Evolutionary conservation across 2,888 invertebrate genomes (phyloP).

Genomic region (Clanis bilineata): DNA sequence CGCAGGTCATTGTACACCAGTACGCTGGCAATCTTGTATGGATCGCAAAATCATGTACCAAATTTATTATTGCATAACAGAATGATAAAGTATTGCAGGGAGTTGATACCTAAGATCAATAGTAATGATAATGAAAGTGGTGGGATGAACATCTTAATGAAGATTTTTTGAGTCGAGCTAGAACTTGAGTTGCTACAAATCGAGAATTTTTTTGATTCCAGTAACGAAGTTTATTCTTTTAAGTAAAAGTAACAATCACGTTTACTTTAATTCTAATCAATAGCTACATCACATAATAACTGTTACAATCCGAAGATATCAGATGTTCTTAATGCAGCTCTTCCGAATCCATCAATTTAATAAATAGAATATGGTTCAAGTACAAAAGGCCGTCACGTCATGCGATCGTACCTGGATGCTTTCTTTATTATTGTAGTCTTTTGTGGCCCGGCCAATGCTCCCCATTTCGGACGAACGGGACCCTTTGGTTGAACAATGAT

Average conservation of each 20-base stretch:
- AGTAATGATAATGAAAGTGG: too few relatives aligned
- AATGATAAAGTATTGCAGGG: background rate
- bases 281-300: too few relatives aligned
- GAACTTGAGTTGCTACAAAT: too few relatives aligned
- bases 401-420: conserved; percentile 70
- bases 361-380: conserved; percentile 11
- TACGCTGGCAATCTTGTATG: conserved; percentile 42
- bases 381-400: conserved; percentile 20
- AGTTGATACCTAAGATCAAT: too few relatives aligned
- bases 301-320: background rate
- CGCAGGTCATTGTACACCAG: conserved; percentile 47
- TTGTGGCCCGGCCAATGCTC: conserved; percentile 66
- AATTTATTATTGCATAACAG: background rate
- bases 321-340: background rate
- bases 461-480: conserved; percentile 73
- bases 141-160: too few relatives aligned
- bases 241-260: too few relatives aligned
- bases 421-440: conserved; percentile 60
- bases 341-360: conserved; percentile 12
- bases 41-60: background rate
- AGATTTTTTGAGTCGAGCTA: too few relatives aligned
- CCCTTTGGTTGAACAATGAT: conserved; percentile 76
- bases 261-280: too few relatives aligned
- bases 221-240: too few relatives aligned
- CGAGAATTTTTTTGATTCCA: too few relatives aligned